These are phyloP conservation scores for Nezara viridula DNA, from an alignment of 2,888 invertebrate species.

Conservation along the genomic window DNA sequence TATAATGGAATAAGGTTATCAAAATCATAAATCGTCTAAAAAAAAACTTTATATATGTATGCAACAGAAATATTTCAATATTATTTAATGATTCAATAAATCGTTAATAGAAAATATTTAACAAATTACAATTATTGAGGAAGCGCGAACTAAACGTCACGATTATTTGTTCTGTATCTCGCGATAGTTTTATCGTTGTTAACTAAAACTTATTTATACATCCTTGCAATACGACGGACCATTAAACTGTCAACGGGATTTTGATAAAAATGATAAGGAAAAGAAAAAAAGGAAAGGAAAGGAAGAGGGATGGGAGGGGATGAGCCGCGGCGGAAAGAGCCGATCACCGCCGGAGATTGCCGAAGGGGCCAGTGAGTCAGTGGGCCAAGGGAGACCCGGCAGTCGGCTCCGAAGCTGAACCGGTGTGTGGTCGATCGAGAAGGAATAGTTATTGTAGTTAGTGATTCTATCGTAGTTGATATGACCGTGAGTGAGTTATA, in stretches of 20 bases:
- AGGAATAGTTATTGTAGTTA: neutral
- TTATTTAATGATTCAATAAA: neutral
- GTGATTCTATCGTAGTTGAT: slow-evolving; percentile 18
- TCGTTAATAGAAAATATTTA: neutral
- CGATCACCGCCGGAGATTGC: slow-evolving; percentile 65
- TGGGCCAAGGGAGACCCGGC: slow-evolving; percentile 66
- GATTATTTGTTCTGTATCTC: neutral
- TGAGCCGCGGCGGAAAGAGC: slow-evolving; percentile 23
- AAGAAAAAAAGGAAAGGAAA: too few species aligned
- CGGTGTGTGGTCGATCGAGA: slow-evolving; percentile 61
- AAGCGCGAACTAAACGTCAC: neutral
- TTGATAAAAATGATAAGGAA: slow-evolving; percentile 21
- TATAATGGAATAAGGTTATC: too few species aligned
- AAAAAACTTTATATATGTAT: too few species aligned
- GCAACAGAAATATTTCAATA: too few species aligned
- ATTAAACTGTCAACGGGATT: slow-evolving; percentile 16
- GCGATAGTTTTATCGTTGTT: neutral
- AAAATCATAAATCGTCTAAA: too few species aligned
- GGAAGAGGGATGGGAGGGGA: slow-evolving; percentile 24
- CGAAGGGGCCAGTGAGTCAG: slow-evolving; percentile 67
- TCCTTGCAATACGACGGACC: neutral
- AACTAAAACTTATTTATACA: slow-evolving; percentile 5
- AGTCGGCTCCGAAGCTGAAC: slow-evolving; percentile 65
- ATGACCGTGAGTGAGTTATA: slow-evolving; percentile 5
- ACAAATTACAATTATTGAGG: neutral